Conservation (phyloP, 2,113 vertebrate species). For the Nyctibius bracteatus region DNA sequence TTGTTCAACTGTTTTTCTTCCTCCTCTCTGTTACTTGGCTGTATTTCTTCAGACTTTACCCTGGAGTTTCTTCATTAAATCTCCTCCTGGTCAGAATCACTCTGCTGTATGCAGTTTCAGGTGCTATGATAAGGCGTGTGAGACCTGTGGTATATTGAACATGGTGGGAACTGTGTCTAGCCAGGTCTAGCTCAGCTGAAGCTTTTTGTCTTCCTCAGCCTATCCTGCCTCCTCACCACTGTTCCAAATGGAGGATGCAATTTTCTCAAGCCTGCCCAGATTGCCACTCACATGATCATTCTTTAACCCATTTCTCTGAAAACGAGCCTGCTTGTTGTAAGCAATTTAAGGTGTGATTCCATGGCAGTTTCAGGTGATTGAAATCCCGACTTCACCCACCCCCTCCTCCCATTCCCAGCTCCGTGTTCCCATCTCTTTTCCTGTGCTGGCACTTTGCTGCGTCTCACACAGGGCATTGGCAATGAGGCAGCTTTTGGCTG, state of each 20-base stretch:
- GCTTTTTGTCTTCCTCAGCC: neutral
- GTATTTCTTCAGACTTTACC: neutral
- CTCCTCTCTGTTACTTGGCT: neutral
- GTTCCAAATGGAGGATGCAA: neutral
- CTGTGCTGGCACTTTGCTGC: neutral
- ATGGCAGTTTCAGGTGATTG: neutral
- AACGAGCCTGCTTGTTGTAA: neutral
- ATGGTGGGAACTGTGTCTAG: neutral
- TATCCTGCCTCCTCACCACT: neutral
- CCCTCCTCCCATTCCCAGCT: neutral
- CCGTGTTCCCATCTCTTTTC: neutral
- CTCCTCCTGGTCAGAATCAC: neutral
- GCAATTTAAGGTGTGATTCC: neutral
- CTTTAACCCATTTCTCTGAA: neutral
- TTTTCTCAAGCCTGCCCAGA: neutral
- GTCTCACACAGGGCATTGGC: fast-evolving
- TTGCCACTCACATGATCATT: neutral
- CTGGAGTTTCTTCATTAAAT: neutral
- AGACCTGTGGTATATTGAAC: neutral
- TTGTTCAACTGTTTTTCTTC: neutral
- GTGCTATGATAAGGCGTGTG: neutral
- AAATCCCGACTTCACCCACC: neutral
- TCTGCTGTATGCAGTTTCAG: neutral
- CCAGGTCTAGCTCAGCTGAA: neutral
- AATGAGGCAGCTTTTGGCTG: neutral